phyloP scores from a whole-genome alignment of 2,888 invertebrate species.

The Gari tellinella region DNA sequence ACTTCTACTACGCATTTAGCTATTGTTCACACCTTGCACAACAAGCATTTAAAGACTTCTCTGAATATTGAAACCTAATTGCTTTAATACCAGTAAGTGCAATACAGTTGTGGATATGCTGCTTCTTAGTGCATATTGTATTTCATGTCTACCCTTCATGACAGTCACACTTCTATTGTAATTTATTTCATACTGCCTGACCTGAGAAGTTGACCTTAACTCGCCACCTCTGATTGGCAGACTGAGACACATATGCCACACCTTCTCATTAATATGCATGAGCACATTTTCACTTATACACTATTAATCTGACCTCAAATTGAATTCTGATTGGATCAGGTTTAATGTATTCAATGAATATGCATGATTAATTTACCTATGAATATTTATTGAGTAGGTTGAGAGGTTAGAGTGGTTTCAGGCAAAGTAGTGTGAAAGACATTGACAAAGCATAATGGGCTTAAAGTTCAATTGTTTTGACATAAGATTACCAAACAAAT shows the following conservation, averaged over 20 bases:
- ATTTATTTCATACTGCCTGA: conserved; percentile 31
- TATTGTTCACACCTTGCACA: no score
- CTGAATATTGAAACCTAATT: no score
- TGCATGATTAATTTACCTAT: neutral
- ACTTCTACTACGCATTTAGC: no score
- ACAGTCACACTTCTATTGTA: neutral
- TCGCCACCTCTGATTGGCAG: neutral
- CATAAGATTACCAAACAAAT: conserved; percentile 9
- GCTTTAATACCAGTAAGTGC: no score
- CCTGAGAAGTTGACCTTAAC: conserved; percentile 45
- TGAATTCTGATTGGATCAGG: no score
- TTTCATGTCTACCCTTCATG: no score
- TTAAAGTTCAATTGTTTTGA: conserved; percentile 26
- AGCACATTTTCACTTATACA: no score
- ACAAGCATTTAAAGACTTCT: no score
- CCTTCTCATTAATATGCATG: conserved; percentile 52
- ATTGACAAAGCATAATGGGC: conserved; percentile 44
- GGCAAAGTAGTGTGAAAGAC: conserved; percentile 22
- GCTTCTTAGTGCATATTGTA: no score
- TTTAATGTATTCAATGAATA: neutral
- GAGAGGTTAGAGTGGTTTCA: conserved; percentile 1
- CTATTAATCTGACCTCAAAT: no score
- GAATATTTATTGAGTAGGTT: neutral
- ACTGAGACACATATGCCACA: neutral
- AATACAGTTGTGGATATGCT: no score